Evolutionary conservation across 2,888 invertebrate genomes (phyloP), one percentile per base, ranked within the genome.

Genomic region (Nycteola revayana): DNA sequence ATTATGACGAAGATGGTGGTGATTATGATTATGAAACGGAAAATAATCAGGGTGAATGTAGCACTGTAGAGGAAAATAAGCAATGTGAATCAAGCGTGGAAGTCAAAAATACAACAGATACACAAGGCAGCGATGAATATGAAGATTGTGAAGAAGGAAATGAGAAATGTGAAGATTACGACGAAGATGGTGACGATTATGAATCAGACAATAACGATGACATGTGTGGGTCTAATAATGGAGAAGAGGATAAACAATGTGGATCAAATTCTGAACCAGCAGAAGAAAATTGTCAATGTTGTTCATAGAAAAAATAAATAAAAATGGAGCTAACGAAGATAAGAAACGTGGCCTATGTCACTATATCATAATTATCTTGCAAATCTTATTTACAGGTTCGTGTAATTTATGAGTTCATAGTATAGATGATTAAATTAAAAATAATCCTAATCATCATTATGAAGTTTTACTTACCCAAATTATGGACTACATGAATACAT

Each of bases 251-350:
- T 0, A 25, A 6, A 14, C 18, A 3, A 5, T 18, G 6, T 18
- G 18, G 6, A 5, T 6, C 18, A 5, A 6, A 18, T 18, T 18
- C 6, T 3, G 28, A 20, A n/a, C n/a, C n/a, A n/a, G n/a, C n/a
- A 0, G 26, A 11, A 0, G 32, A 2, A 1, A 28, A 6, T n/a
- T 0, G 14, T 9, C 0, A 28, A 11, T 0, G 25, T 6, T 1
- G 27, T 18, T 0, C 24, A 22, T 0, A 17, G 4, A 0, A 21
- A 4, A 0, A 18, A 14, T 0, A 21, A 11, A 0, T 25, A 5
- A 0, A 32, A n/a, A n/a, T 7, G 21, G 7, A 5, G 21, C 3
- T 21, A 21, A 21, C 3, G n/a, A n/a, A n/a, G n/a, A n/a, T n/a
- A n/a, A n/a, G n/a, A n/a, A n/a, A n/a, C n/a, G n/a, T n/a, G n/a